A percentile compares a stretch with the other conserved stretches of the same genome.
phyloP scores from a whole-genome alignment of 2,113 vertebrate genomes.

The Eira barbara region DNA sequence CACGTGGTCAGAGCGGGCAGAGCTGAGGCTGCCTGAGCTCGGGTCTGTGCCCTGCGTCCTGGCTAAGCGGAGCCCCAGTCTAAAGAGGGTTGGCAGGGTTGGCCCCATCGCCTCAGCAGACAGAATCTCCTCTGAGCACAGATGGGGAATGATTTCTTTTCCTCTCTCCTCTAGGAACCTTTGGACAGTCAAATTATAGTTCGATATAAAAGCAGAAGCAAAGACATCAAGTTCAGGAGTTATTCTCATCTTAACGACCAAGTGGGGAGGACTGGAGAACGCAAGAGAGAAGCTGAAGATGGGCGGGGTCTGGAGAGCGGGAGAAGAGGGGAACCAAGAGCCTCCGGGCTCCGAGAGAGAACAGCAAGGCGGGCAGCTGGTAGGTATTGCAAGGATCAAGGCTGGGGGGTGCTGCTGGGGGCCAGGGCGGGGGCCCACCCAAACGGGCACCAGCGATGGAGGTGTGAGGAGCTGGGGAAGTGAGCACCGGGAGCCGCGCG shows the following conservation, averaged over 20 bases:
- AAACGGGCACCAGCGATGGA: not conserved
- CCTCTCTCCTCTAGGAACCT: conserved; percentile 53
- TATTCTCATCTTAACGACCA: conserved; percentile 70
- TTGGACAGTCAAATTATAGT: conserved; percentile 73
- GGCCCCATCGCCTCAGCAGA: not conserved
- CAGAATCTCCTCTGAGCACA: not conserved
- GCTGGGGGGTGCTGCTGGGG: not conserved
- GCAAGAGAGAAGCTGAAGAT: not conserved
- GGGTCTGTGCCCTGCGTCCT: not conserved
- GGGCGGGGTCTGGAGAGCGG: not conserved
- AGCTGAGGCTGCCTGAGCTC: not conserved
- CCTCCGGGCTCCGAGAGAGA: not conserved
- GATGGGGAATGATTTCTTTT: not conserved
- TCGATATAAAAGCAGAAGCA: conserved; percentile 59
- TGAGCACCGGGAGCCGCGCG: not conserved
- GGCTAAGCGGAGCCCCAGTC: not conserved
- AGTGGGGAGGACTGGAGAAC: conserved; percentile 52
- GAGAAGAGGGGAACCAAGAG: not conserved
- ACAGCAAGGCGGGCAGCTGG: not conserved
- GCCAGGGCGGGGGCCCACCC: not conserved
- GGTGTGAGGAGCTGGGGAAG: not conserved
- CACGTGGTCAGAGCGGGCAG: not conserved
- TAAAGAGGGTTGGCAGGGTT: no score
- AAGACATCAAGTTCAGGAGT: conserved; percentile 72
- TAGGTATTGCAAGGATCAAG: not conserved